Evolutionary conservation across 2,113 vertebrate species (phyloP), one percentile per base, ranked within the genome.

Genomic region (Apteryx owenii): DNA sequence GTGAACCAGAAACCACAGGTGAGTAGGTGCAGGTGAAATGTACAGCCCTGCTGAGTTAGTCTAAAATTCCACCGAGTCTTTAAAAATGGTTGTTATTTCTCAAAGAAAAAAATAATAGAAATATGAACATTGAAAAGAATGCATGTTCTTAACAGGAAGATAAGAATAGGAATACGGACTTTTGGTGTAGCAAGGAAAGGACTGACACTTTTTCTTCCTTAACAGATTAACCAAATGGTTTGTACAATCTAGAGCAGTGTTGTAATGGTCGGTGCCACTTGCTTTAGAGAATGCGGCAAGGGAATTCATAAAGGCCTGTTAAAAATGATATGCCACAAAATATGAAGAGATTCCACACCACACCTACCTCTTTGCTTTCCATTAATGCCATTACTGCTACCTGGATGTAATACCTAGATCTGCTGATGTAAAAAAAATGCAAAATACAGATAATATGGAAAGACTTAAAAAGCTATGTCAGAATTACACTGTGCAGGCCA

Each of bases 251-350:
- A 64, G 51, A 81, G 15, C 10, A 10, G 11, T 5, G 8, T 51
- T 51, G 25, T 4, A 40, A 51, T 1, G 31, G 51, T 56, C 83
- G 86, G 25, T 44, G 75, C 54, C 65, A 75, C 16, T n/a, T n/a
- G 29, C 80, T 33, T 2, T 21, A 51, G 8, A 3, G 5, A 53
- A 62, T 1, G 0, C 7, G 50, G 14, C 9, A 53, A 12, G 7
- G 36, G 11, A 16, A 12, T 21, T 66, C 68, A 54, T 54, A 73
- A 53, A 83, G 46, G 48, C 16, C 25, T 26, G 21, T 51, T 48
- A 71, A 36, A 53, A 72, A 36, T 51, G 23, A 38, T 38, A 12
- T 38, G 23, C 11, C 25, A 60, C 56, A 60, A 60, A 60, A 58
- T 58, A 31, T 29, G 31, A 60, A 60, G 18, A 33, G 29, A 58